phyloP scores from a whole-genome alignment of 2,888 invertebrate genomes.

The Catocala sponsa region DNA sequence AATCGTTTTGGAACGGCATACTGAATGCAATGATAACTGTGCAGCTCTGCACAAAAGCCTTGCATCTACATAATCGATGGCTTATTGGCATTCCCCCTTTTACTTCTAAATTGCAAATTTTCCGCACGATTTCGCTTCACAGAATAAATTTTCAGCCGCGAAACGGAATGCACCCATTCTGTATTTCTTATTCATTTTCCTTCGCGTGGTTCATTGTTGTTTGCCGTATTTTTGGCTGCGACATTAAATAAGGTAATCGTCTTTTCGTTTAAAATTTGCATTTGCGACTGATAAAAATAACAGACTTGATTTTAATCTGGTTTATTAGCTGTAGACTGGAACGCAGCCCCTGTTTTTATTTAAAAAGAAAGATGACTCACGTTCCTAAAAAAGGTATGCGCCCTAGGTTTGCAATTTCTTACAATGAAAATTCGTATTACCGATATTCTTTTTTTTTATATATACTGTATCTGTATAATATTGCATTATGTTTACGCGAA shows the following conservation, averaged over 20 bases:
- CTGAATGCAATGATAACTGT: conserved; percentile 83
- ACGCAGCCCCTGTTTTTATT: too few species aligned
- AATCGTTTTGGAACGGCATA: conserved; percentile 75
- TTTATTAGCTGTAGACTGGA: conserved; percentile 2
- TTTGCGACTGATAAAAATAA: conserved; percentile 2
- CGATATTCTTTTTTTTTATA: too few species aligned
- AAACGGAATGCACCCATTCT: conserved; percentile 75
- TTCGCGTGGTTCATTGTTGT: conserved; percentile 57
- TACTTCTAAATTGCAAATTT: conserved; percentile 88
- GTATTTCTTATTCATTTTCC: conserved; percentile 67
- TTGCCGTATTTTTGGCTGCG: conserved; percentile 54
- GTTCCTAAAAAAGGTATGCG: too few species aligned
- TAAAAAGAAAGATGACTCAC: too few species aligned
- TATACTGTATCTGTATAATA: too few species aligned
- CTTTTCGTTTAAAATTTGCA: conserved; percentile 7
- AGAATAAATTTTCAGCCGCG: conserved; percentile 84
- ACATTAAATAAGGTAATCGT: conserved; percentile 9
- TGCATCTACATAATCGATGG: conserved; percentile 87
- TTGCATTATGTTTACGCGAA: too few species aligned
- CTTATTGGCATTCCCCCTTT: conserved; percentile 86
- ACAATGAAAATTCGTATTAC: too few species aligned
- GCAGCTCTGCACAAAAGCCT: conserved; percentile 80
- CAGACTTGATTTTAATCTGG: conserved; percentile 1
- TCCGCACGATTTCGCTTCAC: conserved; percentile 84
- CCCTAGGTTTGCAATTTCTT: too few species aligned